Evolutionary conservation across 2,888 invertebrate species (phyloP).

Genomic region (Dexiosoma caninum): DNA sequence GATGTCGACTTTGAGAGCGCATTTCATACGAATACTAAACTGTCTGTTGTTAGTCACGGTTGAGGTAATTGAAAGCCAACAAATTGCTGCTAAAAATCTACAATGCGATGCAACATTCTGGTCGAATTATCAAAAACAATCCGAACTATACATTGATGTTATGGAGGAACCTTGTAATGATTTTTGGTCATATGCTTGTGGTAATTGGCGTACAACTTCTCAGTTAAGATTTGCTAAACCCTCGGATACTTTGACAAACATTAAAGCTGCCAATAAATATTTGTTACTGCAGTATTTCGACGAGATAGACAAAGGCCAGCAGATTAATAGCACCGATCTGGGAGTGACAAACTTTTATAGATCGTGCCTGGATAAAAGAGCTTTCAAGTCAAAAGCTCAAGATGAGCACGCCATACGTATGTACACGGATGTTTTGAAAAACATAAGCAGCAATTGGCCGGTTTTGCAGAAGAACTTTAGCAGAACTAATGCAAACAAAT

Average conservation of each 20-base stretch:
- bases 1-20: constrained; percentile 12
- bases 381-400: constrained; percentile 36
- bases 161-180: constrained; percentile 86
- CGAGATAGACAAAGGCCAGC: constrained; percentile 6
- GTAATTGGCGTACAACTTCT: constrained; percentile 82
- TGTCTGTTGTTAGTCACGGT: neutral
- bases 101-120: constrained; percentile 45
- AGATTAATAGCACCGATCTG: neutral
- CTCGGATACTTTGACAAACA: constrained; percentile 67
- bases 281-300: constrained; percentile 68
- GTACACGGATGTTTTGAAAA: constrained; percentile 67
- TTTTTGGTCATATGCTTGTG: constrained; percentile 90
- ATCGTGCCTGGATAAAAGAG: constrained; percentile 67
- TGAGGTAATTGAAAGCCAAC: neutral
- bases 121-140: constrained; percentile 44
- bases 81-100: neutral
- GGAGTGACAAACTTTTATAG: constrained; percentile 65
- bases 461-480: constrained; percentile 66
- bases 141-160: constrained; percentile 65
- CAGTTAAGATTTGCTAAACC: constrained; percentile 66
- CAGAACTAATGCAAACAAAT: neutral
- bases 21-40: neutral
- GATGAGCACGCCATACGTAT: constrained; percentile 60
- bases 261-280: constrained; percentile 69
- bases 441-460: constrained; percentile 68